These are phyloP conservation scores for Eufriesea mexicana DNA, from an alignment of 1,140 invertebrate species.

Conservation along the genomic window DNA sequence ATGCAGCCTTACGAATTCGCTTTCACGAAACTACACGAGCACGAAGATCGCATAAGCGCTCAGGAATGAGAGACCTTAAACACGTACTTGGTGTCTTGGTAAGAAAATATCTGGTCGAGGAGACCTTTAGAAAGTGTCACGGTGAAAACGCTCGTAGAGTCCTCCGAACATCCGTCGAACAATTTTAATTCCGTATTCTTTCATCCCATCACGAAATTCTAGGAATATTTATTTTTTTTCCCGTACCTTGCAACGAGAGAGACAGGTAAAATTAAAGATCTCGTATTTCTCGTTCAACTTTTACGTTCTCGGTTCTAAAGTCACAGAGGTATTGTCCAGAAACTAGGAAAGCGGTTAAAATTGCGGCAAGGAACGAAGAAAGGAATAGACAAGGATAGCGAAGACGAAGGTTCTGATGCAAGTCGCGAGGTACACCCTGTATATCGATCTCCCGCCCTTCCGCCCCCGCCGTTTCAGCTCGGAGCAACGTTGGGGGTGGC, in stretches of 20 bases:
- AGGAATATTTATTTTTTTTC: neutral
- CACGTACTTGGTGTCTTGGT: conserved; percentile 38
- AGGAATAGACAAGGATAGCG: too few relatives aligned
- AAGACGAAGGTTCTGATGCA: neutral
- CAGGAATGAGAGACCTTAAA: conserved; percentile 36
- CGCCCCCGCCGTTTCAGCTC: conserved; percentile 56
- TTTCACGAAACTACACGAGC: conserved; percentile 47
- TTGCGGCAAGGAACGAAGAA: too few relatives aligned
- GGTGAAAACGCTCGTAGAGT: neutral
- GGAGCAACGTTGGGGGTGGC: conserved; percentile 63
- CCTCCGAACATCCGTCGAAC: neutral
- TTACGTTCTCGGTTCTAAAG: too few relatives aligned
- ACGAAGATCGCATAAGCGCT: conserved; percentile 40
- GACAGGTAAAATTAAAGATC: too few relatives aligned
- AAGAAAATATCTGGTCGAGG: neutral
- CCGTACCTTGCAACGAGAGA: too few relatives aligned
- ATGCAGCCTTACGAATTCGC: conserved; percentile 40
- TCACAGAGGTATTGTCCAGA: too few relatives aligned
- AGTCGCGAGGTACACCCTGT: conserved; percentile 53
- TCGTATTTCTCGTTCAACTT: too few relatives aligned
- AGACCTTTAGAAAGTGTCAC: neutral
- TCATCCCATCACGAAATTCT: too few relatives aligned
- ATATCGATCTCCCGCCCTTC: conserved; percentile 49
- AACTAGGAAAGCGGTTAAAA: too few relatives aligned
- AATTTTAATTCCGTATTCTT: neutral